phyloP scores from a whole-genome alignment of 2,888 invertebrate genomes.

The Microdon myrmicae region DNA sequence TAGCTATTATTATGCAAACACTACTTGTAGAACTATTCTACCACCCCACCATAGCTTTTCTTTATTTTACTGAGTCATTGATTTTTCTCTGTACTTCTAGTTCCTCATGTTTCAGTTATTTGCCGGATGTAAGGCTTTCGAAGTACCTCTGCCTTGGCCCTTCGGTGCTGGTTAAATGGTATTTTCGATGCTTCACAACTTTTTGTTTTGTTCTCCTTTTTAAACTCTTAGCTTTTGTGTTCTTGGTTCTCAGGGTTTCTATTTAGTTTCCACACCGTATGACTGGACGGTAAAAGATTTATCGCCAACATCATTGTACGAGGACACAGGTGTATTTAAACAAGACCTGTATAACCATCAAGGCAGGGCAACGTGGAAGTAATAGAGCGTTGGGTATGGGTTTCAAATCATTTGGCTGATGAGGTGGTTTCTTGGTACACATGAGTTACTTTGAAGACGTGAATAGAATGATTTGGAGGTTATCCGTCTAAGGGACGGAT shows the following conservation, averaged over 20 bases:
- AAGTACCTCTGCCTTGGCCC: no score
- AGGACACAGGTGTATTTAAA: constrained; percentile 41
- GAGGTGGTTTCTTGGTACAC: neutral
- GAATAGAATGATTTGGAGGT: constrained; percentile 31
- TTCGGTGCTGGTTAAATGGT: constrained; percentile 12
- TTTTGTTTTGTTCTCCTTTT: no score
- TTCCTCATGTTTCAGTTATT: constrained; percentile 60
- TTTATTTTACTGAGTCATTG: neutral
- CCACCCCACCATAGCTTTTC: no score
- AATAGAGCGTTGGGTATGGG: neutral
- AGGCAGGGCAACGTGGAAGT: neutral
- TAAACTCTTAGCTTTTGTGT: constrained; percentile 28
- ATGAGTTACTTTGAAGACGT: constrained; percentile 33
- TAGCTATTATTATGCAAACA: no score
- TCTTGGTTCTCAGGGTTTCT: constrained; percentile 20
- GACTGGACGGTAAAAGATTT: constrained; percentile 40
- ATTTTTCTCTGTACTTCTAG: constrained; percentile 40
- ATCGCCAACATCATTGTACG: constrained; percentile 27
- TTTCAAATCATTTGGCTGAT: constrained; percentile 31
- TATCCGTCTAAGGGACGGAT: constrained; percentile 23
- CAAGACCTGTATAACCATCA: no score
- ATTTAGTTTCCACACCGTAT: constrained; percentile 14
- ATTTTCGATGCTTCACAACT: constrained; percentile 17
- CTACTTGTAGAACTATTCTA: no score
- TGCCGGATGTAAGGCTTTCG: constrained; percentile 54